Evolutionary conservation across 2,797 vertebrate genomes (phyloP).

Genomic region (Sebastes iracundus): DNA sequence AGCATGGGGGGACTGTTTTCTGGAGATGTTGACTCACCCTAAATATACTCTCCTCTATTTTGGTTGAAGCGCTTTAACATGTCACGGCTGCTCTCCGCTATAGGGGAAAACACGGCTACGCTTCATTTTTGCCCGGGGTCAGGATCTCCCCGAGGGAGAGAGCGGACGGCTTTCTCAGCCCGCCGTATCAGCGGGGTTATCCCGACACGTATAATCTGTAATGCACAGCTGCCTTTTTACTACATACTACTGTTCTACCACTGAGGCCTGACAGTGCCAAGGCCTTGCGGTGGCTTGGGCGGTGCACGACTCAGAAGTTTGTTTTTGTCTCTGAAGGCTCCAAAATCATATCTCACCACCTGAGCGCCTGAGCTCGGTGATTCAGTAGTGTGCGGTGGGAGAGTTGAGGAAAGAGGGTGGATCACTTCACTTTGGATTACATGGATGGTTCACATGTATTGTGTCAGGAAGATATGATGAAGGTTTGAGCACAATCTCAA

Average conservation of each 20-base stretch:
- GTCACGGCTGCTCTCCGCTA: conserved; percentile 70
- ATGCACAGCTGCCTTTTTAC: conserved; percentile 68
- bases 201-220: conserved; percentile 72
- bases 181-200: conserved; percentile 64
- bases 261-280: conserved; percentile 64
- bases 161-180: conserved; percentile 53
- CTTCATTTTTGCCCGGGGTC: conserved; percentile 68
- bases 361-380: conserved; percentile 51
- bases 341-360: conserved; percentile 74
- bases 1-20: conserved; percentile 68
- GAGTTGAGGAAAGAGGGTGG: conserved; percentile 4
- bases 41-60: conserved; percentile 77
- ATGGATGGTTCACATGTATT: conserved; percentile 4
- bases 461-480: background rate
- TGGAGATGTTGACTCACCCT: conserved; percentile 76
- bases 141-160: conserved; percentile 70
- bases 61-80: conserved; percentile 70
- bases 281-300: conserved; percentile 67
- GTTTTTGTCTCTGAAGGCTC: conserved; percentile 63
- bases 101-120: conserved; percentile 71
- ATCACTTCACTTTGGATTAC: conserved; percentile 10
- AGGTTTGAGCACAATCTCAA: background rate
- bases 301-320: conserved; percentile 68
- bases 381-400: conserved; percentile 16
- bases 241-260: conserved; percentile 60